Base-by-base conservation (phyloP, 2,113 vertebrate genomes). In the Atlantisia rogersi region DNA sequence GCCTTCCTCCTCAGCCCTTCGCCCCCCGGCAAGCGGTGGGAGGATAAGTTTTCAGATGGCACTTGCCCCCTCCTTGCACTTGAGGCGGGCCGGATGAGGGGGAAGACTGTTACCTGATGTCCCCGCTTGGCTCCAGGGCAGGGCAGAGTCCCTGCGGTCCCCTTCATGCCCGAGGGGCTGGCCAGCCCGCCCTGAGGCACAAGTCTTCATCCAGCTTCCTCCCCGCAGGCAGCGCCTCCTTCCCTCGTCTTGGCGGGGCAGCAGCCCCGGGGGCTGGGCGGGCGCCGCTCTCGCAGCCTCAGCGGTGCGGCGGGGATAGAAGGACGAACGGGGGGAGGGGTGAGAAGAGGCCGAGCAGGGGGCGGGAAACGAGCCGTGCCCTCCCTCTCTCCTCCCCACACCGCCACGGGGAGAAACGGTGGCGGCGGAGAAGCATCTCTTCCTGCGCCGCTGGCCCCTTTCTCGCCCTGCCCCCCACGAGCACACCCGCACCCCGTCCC, bases 31-130 rank as follows among this genome's bases (percentile, higher is more conserved):
- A 5, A 14, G n/a, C 71, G 12, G 37, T 5, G 13, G 37, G 24
- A 60, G 26, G 14, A 3, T 15, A 95, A 95, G 87, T 95, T 89
- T 81, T 25, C 64, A 2, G 28, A 5, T 4, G 15, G 19, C 14
- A 11, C 55, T 11, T 11, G 63, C 52, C 32, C 37, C n/a, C 56
- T 42, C 62, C 37, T 18, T 10, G 21, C 65, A 20, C 59, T 24
- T 21, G 50, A 22, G 32, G 37, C 29, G 22, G 17, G 29, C 3
- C 18, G 12, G 68, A 4, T 5, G 11, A 19, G n/a, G 25, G 60
- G 16, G 5, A 29, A n/a, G 32, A 26, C 39, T 7, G 39, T 91
- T 94, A 97, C 95, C 97, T 97, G 97, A 60, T 29, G 85, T n/a
- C 29, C 65, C 84, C 73, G 74, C 56, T 32, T 24, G 65, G 80